phyloP scores from a whole-genome alignment of 2,113 vertebrate species.

The Hippolais icterina region DNA sequence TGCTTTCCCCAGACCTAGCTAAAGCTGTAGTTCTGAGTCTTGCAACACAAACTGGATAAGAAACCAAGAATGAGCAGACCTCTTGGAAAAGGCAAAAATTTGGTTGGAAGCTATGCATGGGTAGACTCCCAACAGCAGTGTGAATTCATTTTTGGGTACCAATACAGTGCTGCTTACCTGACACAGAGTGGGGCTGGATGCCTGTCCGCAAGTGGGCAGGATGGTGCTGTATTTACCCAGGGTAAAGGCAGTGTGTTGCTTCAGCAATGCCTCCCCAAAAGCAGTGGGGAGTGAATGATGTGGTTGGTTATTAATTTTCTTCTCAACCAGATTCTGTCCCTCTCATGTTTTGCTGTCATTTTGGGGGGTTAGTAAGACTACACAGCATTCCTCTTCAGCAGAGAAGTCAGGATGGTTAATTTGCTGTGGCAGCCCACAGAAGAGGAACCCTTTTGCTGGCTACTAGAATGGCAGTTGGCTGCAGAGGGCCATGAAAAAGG shows the following conservation, averaged over 20 bases:
- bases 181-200: background rate
- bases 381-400: background rate
- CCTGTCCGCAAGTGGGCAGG: background rate
- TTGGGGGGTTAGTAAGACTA: background rate
- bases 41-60: background rate
- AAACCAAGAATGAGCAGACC: background rate
- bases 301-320: background rate
- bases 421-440: background rate
- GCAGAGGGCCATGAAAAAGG: background rate
- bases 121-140: accelerated
- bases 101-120: accelerated
- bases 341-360: background rate
- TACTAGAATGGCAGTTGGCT: background rate
- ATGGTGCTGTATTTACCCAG: accelerated
- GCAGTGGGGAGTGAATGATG: accelerated
- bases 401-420: background rate
- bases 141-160: background rate
- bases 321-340: background rate
- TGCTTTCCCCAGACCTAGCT: background rate
- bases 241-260: accelerated
- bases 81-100: background rate
- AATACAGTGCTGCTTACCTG: background rate
- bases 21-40: background rate
- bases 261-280: background rate
- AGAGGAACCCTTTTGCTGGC: background rate